Conservation (phyloP, 2,113 vertebrate genomes). For the Pyxicephalus adspersus region DNA sequence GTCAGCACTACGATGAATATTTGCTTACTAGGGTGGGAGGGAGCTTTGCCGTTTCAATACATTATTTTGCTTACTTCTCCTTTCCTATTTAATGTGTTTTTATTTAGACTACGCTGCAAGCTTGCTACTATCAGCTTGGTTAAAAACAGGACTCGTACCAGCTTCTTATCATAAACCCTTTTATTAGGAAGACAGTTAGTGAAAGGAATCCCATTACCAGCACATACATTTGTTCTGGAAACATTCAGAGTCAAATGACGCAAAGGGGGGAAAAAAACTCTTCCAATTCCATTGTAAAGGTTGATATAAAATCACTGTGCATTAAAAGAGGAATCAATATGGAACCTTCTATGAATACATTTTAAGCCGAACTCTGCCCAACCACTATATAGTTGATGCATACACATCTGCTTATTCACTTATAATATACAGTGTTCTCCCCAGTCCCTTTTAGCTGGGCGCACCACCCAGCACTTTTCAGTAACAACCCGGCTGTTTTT, state of each 20-base stretch:
- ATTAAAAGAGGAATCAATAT: too few species aligned
- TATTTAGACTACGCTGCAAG: neutral
- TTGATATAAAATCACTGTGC: too few species aligned
- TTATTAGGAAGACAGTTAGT: neutral
- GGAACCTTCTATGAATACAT: too few species aligned
- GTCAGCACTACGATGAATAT: constrained; percentile 19
- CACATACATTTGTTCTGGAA: neutral
- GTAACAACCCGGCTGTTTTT: too few species aligned
- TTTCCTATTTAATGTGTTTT: constrained; percentile 7
- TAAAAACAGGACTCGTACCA: neutral
- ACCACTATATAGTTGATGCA: too few species aligned
- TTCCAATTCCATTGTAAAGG: too few species aligned
- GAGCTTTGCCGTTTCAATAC: neutral
- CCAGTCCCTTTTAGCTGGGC: too few species aligned
- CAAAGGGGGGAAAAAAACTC: too few species aligned
- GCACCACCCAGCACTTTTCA: too few species aligned
- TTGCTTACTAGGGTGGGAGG: constrained; percentile 21
- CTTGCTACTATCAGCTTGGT: neutral
- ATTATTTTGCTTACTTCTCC: constrained; percentile 3
- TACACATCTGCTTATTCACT: too few species aligned
- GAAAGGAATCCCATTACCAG: constrained; percentile 5
- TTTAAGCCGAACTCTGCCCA: too few species aligned
- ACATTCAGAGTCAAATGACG: neutral
- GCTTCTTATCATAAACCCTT: neutral
- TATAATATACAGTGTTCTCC: too few species aligned